These are phyloP conservation scores for Montipora efflorescens DNA, from an alignment of 64 coral and sea anemone genomes.

Conservation along the genomic window DNA sequence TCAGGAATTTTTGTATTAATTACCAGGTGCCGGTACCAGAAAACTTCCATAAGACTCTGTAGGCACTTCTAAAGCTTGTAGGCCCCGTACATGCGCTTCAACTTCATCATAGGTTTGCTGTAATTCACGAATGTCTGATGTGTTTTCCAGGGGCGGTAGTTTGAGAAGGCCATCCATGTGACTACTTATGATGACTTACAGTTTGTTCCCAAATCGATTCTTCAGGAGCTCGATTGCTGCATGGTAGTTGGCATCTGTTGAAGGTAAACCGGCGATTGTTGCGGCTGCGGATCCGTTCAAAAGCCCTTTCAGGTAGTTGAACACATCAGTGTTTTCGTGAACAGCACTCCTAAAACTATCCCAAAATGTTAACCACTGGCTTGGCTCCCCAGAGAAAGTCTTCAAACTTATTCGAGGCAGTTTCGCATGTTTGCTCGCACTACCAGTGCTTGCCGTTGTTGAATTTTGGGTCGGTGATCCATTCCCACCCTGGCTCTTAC, in stretches of 20 bases:
- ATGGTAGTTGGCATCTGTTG: too few species aligned
- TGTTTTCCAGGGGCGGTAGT: neutral
- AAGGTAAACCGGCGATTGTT: too few species aligned
- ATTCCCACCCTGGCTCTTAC: too few species aligned
- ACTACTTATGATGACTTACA: constrained; percentile 57
- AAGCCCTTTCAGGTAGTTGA: constrained; percentile 60
- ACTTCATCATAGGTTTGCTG: constrained; percentile 38
- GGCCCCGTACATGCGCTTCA: constrained; percentile 55
- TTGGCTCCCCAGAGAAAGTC: constrained; percentile 10
- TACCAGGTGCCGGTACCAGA: neutral
- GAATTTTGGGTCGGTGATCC: too few species aligned
- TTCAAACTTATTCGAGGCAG: too few species aligned
- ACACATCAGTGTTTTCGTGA: constrained; percentile 26
- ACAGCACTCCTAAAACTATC: constrained; percentile 46
- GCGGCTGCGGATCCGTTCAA: too few species aligned
- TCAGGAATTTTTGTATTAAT: constrained; percentile 61
- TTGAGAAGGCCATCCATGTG: constrained; percentile 72
- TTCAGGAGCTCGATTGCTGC: constrained; percentile 19
- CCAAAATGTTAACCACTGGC: constrained; percentile 45
- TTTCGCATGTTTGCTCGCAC: too few species aligned
- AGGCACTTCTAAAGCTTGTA: constrained; percentile 56
- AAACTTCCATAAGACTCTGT: constrained; percentile 52
- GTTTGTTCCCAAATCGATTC: constrained; percentile 53
- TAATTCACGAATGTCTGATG: too few species aligned
- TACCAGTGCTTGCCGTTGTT: too few species aligned